Percentiles rank a stretch among this genome's conserved stretches.
Evolutionary conservation across 2,888 invertebrate genomes (phyloP).

Genomic region (Sinodicranocentrus sp.): DNA sequence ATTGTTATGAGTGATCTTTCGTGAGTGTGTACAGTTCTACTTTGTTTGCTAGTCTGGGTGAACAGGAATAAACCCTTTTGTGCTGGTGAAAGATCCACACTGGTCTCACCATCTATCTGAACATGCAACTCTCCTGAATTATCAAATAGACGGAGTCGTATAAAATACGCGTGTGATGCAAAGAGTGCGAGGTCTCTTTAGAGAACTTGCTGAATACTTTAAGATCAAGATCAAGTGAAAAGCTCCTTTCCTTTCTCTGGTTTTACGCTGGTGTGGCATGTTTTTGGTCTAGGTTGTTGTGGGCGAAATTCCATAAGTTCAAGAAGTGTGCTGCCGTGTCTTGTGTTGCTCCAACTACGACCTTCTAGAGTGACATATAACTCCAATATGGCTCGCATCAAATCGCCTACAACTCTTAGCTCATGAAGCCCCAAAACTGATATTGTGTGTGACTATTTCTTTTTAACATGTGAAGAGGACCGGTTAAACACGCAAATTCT

Average conservation of each 20-base stretch:
- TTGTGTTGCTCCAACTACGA: constrained; percentile 1
- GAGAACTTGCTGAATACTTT: constrained; percentile 25
- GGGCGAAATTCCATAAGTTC: constrained; percentile 35
- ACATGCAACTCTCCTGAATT: constrained; percentile 37
- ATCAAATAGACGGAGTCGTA: constrained; percentile 23
- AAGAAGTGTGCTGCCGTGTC: constrained; percentile 10
- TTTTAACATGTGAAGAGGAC: constrained; percentile 7
- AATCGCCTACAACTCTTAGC: constrained; percentile 24
- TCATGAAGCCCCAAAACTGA: constrained; percentile 34
- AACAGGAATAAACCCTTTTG: constrained; percentile 19
- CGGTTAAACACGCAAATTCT: constrained; percentile 16
- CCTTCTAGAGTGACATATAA: not conserved
- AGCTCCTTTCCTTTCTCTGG: constrained; percentile 16
- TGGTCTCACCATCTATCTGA: too few species aligned
- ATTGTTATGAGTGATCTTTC: constrained; percentile 27
- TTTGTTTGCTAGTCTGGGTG: constrained; percentile 44
- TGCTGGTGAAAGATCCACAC: not conserved
- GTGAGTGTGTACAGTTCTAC: constrained; percentile 47
- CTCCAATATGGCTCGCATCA: constrained; percentile 18
- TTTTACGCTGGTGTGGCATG: constrained; percentile 3
- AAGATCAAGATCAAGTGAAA: constrained; percentile 37
- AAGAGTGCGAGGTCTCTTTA: constrained; percentile 3
- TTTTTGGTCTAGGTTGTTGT: constrained; percentile 5
- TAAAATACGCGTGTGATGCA: not conserved
- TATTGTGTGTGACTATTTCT: not conserved